These are phyloP conservation scores for Camponotus vicinus DNA, from an alignment of 1,140 invertebrate species.

Conservation along the genomic window DNA sequence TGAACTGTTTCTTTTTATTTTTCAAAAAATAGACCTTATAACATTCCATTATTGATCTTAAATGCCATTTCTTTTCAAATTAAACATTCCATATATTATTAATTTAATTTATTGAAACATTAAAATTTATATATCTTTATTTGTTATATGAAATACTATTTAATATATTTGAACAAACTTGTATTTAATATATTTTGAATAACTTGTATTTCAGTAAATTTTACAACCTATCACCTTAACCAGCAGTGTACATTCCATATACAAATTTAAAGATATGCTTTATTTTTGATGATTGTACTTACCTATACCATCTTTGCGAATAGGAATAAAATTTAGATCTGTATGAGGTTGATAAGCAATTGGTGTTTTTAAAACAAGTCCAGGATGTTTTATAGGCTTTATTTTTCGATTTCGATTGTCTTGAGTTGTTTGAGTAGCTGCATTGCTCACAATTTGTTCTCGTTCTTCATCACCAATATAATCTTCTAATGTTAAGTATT, in stretches of 20 bases:
- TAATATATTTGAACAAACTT: too few species aligned
- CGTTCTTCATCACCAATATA: slow-evolving; percentile 84
- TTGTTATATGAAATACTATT: too few species aligned
- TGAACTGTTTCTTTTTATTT: neutral
- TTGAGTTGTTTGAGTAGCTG: slow-evolving; percentile 87
- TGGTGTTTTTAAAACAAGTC: slow-evolving; percentile 91
- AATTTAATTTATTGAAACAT: too few species aligned
- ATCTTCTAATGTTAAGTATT: slow-evolving; percentile 83
- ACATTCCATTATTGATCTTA: neutral
- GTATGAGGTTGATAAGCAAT: slow-evolving; percentile 93
- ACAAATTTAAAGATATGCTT: neutral
- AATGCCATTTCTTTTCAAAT: too few species aligned
- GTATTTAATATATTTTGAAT: too few species aligned
- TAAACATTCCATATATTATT: too few species aligned
- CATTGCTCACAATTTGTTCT: slow-evolving; percentile 86
- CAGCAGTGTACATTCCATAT: neutral
- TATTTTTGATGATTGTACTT: slow-evolving; percentile 71
- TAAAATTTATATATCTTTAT: too few species aligned
- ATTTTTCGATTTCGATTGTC: slow-evolving; percentile 89
- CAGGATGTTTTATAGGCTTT: slow-evolving; percentile 92
- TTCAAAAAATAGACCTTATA: neutral
- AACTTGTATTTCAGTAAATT: neutral
- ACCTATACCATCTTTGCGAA: slow-evolving; percentile 94
- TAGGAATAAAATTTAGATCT: slow-evolving; percentile 92
- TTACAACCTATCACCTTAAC: neutral